Percentiles rank a stretch among this genome's conserved stretches.
phyloP scores from a whole-genome alignment of 2,888 invertebrate species.

The Drosophila limbata region DNA sequence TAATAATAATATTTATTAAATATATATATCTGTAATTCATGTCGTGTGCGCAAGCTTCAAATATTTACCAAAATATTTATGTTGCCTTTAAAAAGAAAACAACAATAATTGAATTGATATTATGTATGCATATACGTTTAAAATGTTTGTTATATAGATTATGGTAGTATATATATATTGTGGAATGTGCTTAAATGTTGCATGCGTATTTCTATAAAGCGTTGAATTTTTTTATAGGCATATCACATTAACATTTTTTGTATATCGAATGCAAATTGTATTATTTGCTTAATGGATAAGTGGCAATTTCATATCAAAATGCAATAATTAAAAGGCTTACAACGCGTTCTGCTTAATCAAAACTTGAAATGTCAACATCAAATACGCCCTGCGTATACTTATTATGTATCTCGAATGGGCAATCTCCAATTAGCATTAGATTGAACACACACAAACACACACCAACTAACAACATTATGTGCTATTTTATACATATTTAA shows the following conservation, averaged over 20 bases:
- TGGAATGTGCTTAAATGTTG: conserved; percentile 28
- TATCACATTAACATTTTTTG: conserved; percentile 68
- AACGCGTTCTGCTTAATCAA: conserved; percentile 46
- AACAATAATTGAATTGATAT: conserved; percentile 53
- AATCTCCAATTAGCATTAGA: conserved; percentile 68
- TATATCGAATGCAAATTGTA: conserved; percentile 58
- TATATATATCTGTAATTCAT: conserved; percentile 26
- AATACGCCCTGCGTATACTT: conserved; percentile 30
- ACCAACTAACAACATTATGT: conserved; percentile 61
- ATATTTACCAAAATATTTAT: conserved; percentile 34
- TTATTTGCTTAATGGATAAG: conserved; percentile 61
- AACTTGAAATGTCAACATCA: conserved; percentile 23
- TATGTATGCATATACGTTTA: conserved; percentile 61
- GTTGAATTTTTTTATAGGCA: conserved; percentile 78
- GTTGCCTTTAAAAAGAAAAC: conserved; percentile 60
- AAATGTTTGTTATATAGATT: conserved; percentile 65
- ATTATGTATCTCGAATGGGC: conserved; percentile 64
- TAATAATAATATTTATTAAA: conserved; percentile 41
- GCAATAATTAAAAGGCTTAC: conserved; percentile 44
- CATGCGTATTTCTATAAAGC: conserved; percentile 49
- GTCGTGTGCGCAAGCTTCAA: conserved; percentile 66
- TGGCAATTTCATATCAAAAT: conserved; percentile 69
- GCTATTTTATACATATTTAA: conserved; percentile 69
- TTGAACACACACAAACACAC: conserved; percentile 29
- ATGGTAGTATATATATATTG: conserved; percentile 30